Evolutionary conservation across 1,140 invertebrate genomes (phyloP).

Genomic region (Caerostris darwini): DNA sequence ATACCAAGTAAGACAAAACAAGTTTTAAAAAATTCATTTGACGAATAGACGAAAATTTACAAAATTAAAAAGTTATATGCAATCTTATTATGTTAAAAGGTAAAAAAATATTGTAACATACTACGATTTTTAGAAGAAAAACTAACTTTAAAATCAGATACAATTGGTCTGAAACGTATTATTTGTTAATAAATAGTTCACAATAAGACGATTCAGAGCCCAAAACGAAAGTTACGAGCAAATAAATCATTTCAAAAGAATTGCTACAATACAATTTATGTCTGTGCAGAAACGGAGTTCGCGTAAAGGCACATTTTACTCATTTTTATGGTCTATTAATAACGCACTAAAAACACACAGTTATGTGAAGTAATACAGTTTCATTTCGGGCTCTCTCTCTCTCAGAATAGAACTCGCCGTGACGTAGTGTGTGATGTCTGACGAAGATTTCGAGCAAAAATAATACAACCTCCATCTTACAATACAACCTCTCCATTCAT

Average conservation of each 20-base stretch:
- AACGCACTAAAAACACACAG: constrained; percentile 9
- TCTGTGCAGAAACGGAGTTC: neutral
- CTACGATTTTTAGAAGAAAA: neutral
- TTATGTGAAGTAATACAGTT: constrained; percentile 24
- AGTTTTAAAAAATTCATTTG: no score
- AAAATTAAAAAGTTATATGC: no score
- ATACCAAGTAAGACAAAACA: no score
- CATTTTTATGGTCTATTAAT: constrained; percentile 33
- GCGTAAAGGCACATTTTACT: neutral
- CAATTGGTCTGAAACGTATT: no score
- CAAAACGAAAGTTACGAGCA: neutral
- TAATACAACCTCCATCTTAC: constrained; percentile 3
- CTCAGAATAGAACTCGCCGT: neutral
- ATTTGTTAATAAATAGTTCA: neutral
- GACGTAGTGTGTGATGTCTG: neutral
- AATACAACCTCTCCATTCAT: constrained; percentile 21
- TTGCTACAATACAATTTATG: no score
- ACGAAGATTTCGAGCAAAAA: neutral
- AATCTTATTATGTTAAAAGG: no score
- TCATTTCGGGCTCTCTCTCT: neutral
- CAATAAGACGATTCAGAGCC: neutral
- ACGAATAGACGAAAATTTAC: no score
- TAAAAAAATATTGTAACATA: no score
- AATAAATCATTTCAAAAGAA: neutral
- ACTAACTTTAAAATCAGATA: no score